Evolutionary conservation across 2,888 invertebrate species (phyloP), one percentile per base, ranked within the genome.

Genomic region (Lordiphosa fenestrarum): DNA sequence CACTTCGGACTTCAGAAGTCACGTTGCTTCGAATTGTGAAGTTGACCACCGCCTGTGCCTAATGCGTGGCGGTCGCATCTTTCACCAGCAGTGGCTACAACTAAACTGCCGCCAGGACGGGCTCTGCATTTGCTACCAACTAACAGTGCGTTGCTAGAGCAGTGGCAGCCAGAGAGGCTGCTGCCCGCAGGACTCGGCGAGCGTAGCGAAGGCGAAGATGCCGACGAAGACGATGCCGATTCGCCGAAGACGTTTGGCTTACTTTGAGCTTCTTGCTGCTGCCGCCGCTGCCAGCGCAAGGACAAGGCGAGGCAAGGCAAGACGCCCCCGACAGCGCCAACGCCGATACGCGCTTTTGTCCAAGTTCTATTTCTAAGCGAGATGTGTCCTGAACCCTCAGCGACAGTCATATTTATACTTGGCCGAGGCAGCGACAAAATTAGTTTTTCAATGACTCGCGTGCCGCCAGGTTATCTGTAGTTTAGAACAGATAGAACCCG

Each of bases 371-470:
- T 71, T 73, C 84, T 81, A 83, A 86, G 69, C 73, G 60, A 66
- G 69, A 71, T 75, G 76, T 80, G 61, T 65, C 66, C 30, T 72
- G 72, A 77, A 74, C 82, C 69, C 62, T 64, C 73, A 67, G 73
- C 63, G 84, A 86, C 71, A 77, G 74, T 69, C 81, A 87, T 88
- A 88, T 88, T 88, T 88, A 88, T 88, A 87, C 86, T 87, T 88
- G 82, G 86, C 70, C 75, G 71, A 66, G 69, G 72, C 80, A 70
- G 71, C 73, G 78, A 74, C 72, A 70, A 86, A 86, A 87, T 88
- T 88, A 88, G 88, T 88, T 89, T 86, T 85, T 82, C 87, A 86
- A 86, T 84, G 87, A 80, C 88, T 81, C 81, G 87, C 86, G 84
- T 71, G 74, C 73, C 73, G 82, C 81, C 70, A 88, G 65, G 80